Percentiles rank a stretch among this genome's conserved stretches.
Conservation (phyloP, 2,113 vertebrate genomes). For the Leuciscus idus region DNA sequence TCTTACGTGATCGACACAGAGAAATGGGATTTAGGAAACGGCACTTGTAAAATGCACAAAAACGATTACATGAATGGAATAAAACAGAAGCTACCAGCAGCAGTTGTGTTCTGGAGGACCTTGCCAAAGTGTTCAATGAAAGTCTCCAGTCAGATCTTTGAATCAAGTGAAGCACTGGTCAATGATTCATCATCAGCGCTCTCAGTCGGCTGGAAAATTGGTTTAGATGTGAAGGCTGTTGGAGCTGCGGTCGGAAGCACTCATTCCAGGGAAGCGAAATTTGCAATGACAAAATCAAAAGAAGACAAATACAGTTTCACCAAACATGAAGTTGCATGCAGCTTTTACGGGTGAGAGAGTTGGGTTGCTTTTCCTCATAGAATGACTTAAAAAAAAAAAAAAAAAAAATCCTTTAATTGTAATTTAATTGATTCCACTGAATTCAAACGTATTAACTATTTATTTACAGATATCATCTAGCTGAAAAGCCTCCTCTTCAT, state of each 20-base stretch:
- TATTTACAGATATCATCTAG: constrained; percentile 61
- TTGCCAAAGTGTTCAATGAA: constrained; percentile 51
- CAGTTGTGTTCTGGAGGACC: constrained; percentile 34
- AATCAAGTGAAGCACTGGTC: constrained; percentile 64
- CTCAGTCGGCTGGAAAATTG: constrained; percentile 68
- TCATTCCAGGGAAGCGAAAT: constrained; percentile 56
- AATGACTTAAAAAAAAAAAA: no score
- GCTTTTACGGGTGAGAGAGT: constrained; percentile 63
- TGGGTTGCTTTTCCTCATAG: not conserved
- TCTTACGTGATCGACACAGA: constrained; percentile 62
- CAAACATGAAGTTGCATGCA: constrained; percentile 62
- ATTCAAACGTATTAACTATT: constrained; percentile 37
- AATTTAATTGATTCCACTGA: not conserved
- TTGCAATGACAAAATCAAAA: constrained; percentile 59
- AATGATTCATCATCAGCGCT: constrained; percentile 55
- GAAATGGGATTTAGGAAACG: constrained; percentile 48
- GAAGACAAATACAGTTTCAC: constrained; percentile 66
- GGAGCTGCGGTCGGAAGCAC: constrained; percentile 56
- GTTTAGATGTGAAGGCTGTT: constrained; percentile 57
- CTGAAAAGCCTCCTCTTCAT: constrained; percentile 54
- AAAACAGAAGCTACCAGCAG: constrained; percentile 66
- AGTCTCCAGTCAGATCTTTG: constrained; percentile 47
- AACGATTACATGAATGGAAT: constrained; percentile 45
- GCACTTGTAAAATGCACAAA: constrained; percentile 63
- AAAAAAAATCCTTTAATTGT: constrained; percentile 20